Evolutionary conservation across 2,113 vertebrate genomes (phyloP), one percentile per base, ranked within the genome.

Genomic region (Mionectes macconnelli): DNA sequence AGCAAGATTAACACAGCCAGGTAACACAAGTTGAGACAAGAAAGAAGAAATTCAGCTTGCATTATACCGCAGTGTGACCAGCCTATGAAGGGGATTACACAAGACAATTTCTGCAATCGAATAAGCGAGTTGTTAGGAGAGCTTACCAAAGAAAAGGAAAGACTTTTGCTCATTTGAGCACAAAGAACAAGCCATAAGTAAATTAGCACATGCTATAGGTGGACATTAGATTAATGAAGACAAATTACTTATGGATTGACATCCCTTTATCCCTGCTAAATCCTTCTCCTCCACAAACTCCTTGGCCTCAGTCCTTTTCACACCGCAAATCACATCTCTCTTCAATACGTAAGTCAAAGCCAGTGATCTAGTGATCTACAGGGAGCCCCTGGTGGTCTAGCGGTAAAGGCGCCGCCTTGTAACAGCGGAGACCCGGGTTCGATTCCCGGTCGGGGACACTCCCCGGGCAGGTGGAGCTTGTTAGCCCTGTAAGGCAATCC

Each of bases 21-120:
- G 45, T 82, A 66, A 75, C 6, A 75, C 33, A 78, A 78, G 78
- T 3, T 14, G 39, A 91, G 84, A 75, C 90, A 95, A 89, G 81
- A 79, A 80, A 40, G n/a, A 57, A 59, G 45, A 81, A 72, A 62
- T 64, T 85, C 57, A 64, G 16, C 50, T 62, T 56, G n/a, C 16
- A 33, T 68, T 81, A 62, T 74, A 30, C 10, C 89, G 40, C 17
- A 84, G 8, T 17, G 12, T 56, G 52, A 95, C 35, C 47, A 84
- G 62, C 12, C 74, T 47, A 56, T 6, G 22, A 60, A 85, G 85
- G 8, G 20, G 6, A 63, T 85, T 84, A 42, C 45, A 53, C 45
- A 89, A 49, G 37, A 44, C 6, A 2, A 1, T 55, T 75, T 72
- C 77, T 84, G 77, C 69, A 93, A 84, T 8, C 74, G 47, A 91